Base-by-base conservation (phyloP, 2,888 invertebrate species). In the Mamestra brassicae region DNA sequence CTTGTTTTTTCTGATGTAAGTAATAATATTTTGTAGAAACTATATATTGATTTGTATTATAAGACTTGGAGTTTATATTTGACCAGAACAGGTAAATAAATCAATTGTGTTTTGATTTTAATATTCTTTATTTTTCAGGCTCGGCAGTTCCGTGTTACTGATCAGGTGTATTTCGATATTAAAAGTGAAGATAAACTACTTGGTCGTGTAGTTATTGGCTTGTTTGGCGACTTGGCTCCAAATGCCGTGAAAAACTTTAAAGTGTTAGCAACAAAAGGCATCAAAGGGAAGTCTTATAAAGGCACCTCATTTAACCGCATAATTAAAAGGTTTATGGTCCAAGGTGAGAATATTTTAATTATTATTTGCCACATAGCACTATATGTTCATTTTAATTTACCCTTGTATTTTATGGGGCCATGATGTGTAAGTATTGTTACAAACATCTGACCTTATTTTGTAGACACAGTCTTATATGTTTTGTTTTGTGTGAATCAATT, bases 271-370 rank as follows among this genome's bases (percentile, higher is more conserved):
- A 97, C 97, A 15, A 97, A 97, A 38, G 98, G 98, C 11, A 97
- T 98, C 74, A 96, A 98, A 83, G 98, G 98, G 38, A 97, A 97
- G 91, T 97, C 97, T 3, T 99, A 99, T 92, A 97, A 97, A 84
- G 98, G 98, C 17, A 97, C 98, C 5, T 97, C 95, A 84, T 98
- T 99, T 93, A 98, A 98, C 94, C 97, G 99, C 26, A 98, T 99
- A 74, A 98, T 99, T 85, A 97, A 98, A 92, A 97, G 98, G 85
- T 99, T 99, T 93, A 98, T 99, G 97, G 97, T 99, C 88, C 99
- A 99, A 97, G 99, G 98, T 98, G 89, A 88, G 54, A 52, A 69
- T 17, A 10, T 64, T 45, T 7, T 57, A 17, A 69, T 45, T 5
- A 34, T 42, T 26, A 50, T 75, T 75, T 61, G 15, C 50, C 0